These are phyloP conservation scores for Nyctibius bracteatus DNA, from an alignment of 2,113 vertebrate genomes.

Conservation along the genomic window DNA sequence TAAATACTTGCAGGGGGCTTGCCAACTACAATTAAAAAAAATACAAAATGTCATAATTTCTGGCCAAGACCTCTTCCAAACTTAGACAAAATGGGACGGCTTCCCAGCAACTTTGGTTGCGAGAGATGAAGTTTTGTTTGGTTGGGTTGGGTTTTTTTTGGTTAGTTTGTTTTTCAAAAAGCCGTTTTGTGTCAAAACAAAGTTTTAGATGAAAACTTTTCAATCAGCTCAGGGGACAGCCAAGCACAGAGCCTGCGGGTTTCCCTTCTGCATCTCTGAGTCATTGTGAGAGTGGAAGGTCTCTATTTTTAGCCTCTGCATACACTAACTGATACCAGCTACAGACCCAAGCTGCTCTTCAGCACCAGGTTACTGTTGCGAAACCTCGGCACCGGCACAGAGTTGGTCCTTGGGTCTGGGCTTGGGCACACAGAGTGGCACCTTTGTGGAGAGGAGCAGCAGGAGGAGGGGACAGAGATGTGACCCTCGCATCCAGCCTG, in stretches of 20 bases:
- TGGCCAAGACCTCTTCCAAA: background rate
- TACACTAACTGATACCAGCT: constrained; percentile 25
- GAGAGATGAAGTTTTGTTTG: background rate
- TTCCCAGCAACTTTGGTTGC: background rate
- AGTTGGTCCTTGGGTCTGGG: background rate
- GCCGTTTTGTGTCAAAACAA: constrained; percentile 27
- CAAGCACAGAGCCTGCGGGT: constrained; percentile 31
- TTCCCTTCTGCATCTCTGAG: constrained; percentile 64
- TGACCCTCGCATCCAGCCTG: background rate
- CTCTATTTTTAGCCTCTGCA: constrained; percentile 63
- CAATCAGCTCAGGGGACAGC: background rate
- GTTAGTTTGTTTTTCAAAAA: background rate
- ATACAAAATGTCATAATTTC: background rate
- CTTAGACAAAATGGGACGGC: background rate
- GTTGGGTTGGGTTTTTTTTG: background rate
- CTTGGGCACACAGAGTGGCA: background rate
- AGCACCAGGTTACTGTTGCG: background rate
- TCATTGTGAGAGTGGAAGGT: constrained; percentile 51
- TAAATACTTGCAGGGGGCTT: background rate
- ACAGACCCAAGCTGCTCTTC: background rate
- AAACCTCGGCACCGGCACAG: fast-evolving
- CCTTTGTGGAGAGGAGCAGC: background rate
- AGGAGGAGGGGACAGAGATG: background rate
- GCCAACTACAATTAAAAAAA: background rate
- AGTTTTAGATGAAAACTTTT: constrained; percentile 6